Base-by-base conservation (phyloP, 2,888 invertebrate genomes). In the Synergus laeviventris region DNA sequence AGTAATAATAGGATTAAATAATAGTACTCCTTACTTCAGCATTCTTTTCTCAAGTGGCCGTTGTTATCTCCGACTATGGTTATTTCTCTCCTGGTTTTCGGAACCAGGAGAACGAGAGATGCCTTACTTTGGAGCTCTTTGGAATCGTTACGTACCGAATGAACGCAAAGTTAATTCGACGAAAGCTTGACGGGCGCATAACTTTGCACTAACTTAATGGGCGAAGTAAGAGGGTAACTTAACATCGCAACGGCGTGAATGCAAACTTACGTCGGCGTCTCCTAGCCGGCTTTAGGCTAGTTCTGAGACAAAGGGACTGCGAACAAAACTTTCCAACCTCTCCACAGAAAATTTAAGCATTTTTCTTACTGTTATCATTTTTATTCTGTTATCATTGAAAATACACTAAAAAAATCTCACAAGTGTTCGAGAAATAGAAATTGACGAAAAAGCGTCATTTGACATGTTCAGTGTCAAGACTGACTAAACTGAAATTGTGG, bases 151-250 rank as follows among this genome's bases (percentile, higher is more conserved):
- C 77, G 76, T 77, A 77, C 77, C 76, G 75, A 78, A 80, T 76
- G 79, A 81, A 81, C 79, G 79, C 80, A 77, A 80, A 80, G 80
- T 81, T 81, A 80, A 81, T 81, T 81, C 80, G 80, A 81, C 79
- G 81, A 81, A 80, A 79, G 79, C 79, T 81, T 80, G 81, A 81
- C 81, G 78, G 66, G 80, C 76, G 81, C 74, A 76, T 79, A 81
- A 81, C 81, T 81, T 81, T 81, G 77, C 81, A 79, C 81, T 80
- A 81, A 80, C 81, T 81, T 81, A 81, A 78, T 74, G 79, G 76
- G 74, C 78, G 74, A 80, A 79, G 76, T 75, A 56, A 79, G 76
- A 78, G 74, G 78, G 78, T 80, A 80, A 80, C 81, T 81, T 79
- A 77, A 81, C 79, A 79, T 80, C 77, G 76, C 76, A 79, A 56